phyloP scores from a whole-genome alignment of 2,888 invertebrate genomes.

The Brachylomia viminalis region DNA sequence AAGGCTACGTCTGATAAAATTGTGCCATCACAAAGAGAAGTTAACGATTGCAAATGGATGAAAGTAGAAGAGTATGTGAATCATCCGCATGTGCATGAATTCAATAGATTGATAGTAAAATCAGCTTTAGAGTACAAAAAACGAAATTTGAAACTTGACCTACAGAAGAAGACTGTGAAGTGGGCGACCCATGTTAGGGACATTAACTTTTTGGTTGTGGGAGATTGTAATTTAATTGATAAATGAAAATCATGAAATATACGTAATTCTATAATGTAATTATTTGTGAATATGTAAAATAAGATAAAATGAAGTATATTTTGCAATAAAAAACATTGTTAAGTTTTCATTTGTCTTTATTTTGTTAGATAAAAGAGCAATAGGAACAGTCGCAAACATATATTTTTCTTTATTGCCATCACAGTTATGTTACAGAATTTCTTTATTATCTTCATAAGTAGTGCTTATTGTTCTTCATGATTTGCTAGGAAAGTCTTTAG shows the following conservation, averaged over 20 bases:
- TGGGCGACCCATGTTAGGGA: constrained; percentile 80
- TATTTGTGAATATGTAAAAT: constrained; percentile 41
- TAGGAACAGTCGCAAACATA: constrained; percentile 17
- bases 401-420: constrained; percentile 21
- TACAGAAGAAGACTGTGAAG: constrained; percentile 87
- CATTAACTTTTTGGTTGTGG: constrained; percentile 80
- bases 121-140: constrained; percentile 92
- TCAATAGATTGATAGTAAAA: constrained; percentile 92
- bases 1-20: constrained; percentile 92
- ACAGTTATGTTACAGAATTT: constrained; percentile 31
- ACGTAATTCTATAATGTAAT: constrained; percentile 23
- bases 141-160: constrained; percentile 91
- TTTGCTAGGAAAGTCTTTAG: constrained; percentile 74
- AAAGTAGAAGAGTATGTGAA: constrained; percentile 92
- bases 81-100: constrained; percentile 93
- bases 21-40: constrained; percentile 93
- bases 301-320: constrained; percentile 4
- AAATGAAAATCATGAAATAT: constrained; percentile 10
- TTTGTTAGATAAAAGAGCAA: constrained; percentile 28
- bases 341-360: constrained; percentile 36
- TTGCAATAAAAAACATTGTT: constrained; percentile 30
- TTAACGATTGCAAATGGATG: constrained; percentile 95
- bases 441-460: constrained; percentile 1
- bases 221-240: constrained; percentile 68
- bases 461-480: constrained; percentile 43